A percentile compares a stretch with the other conserved stretches of the same genome.
Conservation (phyloP, 2,797 vertebrate genomes). For the Sphenodon punctatus region DNA sequence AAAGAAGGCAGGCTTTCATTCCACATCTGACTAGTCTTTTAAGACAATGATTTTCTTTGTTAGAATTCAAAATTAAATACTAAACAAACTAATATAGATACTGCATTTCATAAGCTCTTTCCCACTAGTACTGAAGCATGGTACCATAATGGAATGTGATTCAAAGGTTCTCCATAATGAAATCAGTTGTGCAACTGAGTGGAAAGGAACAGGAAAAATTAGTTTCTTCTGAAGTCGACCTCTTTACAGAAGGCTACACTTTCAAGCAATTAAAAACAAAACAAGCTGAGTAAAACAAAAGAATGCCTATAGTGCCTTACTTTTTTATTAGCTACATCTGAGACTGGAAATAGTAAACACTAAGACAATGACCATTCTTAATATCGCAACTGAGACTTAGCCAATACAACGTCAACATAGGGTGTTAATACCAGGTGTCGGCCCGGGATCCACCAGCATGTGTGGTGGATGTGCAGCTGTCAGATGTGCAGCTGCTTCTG, state of each 20-base stretch:
- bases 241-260: neutral
- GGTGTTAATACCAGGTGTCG: too few species aligned
- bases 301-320: neutral
- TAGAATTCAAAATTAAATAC: neutral
- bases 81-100: neutral
- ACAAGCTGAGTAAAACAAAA: neutral
- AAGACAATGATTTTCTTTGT: neutral
- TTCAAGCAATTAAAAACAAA: neutral
- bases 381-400: too few species aligned
- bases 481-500: too few species aligned
- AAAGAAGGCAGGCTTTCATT: conserved; percentile 6
- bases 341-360: too few species aligned
- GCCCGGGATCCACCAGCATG: too few species aligned
- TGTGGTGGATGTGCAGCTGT: too few species aligned
- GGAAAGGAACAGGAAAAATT: too few species aligned
- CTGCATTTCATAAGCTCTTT: neutral
- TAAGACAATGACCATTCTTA: too few species aligned
- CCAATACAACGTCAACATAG: too few species aligned
- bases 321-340: too few species aligned
- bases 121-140: neutral
- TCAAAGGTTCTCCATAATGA: neutral
- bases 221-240: too few species aligned
- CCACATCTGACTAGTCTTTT: neutral
- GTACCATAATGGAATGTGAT: neutral
- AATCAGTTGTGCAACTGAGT: too few species aligned